Conservation (phyloP, 2,113 vertebrate species). For the Pipra filicauda region DNA sequence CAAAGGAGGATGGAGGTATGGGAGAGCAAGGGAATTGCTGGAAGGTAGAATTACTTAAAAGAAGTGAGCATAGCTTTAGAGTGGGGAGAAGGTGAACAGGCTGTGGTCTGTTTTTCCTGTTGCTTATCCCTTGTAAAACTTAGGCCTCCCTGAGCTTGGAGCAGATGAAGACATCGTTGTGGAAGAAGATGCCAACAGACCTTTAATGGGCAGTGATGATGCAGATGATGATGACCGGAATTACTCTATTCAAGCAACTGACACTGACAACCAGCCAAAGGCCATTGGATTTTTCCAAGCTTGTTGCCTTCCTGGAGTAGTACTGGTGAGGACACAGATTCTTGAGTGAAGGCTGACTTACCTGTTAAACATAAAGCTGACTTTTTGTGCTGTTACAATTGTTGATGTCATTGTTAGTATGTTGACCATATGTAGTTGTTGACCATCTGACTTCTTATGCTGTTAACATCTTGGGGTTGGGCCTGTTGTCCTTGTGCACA, state of each 20-base stretch:
- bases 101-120: neutral
- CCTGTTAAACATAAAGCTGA: neutral
- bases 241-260: constrained; percentile 75
- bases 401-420: neutral
- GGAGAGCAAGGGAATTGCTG: constrained; percentile 37
- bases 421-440: neutral
- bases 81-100: neutral
- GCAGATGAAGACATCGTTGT: constrained; percentile 49
- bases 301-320: constrained; percentile 90
- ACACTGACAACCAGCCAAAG: constrained; percentile 1
- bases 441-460: neutral
- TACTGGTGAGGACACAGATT: constrained; percentile 79
- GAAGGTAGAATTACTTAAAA: constrained; percentile 31
- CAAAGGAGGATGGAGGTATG: constrained; percentile 57
- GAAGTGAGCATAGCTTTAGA: neutral
- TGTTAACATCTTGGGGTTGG: neutral
- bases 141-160: constrained; percentile 72
- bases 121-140: neutral
- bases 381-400: neutral
- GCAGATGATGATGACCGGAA: constrained; percentile 72
- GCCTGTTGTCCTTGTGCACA: neutral
- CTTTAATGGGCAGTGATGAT: constrained; percentile 82
- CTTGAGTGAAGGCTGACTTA: neutral
- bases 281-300: constrained; percentile 89
- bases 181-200: constrained; percentile 84